Evolutionary conservation across 2,113 vertebrate genomes (phyloP), one percentile per base, ranked within the genome.

Genomic region (Burhinus oedicnemus): DNA sequence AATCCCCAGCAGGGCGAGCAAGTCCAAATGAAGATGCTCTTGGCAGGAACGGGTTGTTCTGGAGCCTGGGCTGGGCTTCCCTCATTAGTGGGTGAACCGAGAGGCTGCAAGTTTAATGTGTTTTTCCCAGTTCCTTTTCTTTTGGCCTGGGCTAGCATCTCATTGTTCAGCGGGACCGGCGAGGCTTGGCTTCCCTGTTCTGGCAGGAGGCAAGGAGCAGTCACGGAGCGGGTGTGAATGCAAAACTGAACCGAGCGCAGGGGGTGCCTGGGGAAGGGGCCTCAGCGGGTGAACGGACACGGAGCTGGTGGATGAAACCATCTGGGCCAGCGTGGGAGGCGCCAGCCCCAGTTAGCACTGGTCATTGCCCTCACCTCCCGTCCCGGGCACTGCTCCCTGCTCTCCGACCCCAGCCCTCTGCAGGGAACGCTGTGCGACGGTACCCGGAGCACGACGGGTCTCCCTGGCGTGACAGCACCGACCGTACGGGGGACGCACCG

Each of bases 401-500:
- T 17, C 25, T 2, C 64, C 52, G n/a, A 21, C 14, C 54, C 45
- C n/a, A 19, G 66, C 68, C 83, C 34, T 3, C 27, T 0, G 27
- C 71, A 9, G 71, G 49, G 60, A 45, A 17, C 8, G 6, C 36
- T 5, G 70, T 1, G 9, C 9, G 0, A 15, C 1, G 1, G 15
- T 6, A 0, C 22, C 17, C 1, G 8, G 55, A 27, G 54, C 27
- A 38, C 8, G 2, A 15, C 1, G 3, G 61, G 18, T 40, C 34
- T 27, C 51, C 19, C 11, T 0, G 1, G 27, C 1, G 2, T 3
- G 30, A 21, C 1, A 1, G 29, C 15, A 32, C 32, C 1, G 11
- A 15, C 15, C 1, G 3, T 8, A 6, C 1, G 2, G 9, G 9
- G 45, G 9, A 16, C 11, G 6, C 6, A 8, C 22, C 1, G 1